These are phyloP conservation scores for Scelioninae gen. 2 DNA, from an alignment of 2,888 invertebrate genomes.

Conservation along the genomic window DNA sequence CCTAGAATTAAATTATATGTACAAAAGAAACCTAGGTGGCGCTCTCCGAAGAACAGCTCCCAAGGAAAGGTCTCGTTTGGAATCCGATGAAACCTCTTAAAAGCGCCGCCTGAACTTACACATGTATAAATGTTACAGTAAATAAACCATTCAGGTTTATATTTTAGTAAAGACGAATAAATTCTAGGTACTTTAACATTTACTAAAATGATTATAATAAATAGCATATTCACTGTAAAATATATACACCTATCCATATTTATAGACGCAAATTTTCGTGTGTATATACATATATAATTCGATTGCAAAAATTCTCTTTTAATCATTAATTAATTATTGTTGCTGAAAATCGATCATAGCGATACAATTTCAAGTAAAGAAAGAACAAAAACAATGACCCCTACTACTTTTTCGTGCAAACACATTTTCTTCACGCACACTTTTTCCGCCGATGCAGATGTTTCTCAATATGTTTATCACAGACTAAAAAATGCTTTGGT, in stretches of 20 bases:
- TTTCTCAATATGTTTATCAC: conserved; percentile 72
- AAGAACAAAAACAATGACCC: conserved; percentile 19
- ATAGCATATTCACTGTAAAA: not conserved
- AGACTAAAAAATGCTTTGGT: conserved; percentile 76
- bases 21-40: no score
- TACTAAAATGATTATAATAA: not conserved
- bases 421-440: conserved; percentile 61
- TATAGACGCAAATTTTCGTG: conserved; percentile 20
- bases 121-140: not conserved
- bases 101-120: conserved; percentile 9
- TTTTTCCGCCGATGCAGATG: conserved; percentile 66
- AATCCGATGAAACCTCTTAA: not conserved
- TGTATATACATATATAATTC: conserved; percentile 42
- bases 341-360: conserved; percentile 22
- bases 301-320: conserved; percentile 18
- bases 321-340: conserved; percentile 9
- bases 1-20: conserved; percentile 33
- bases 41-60: not conserved
- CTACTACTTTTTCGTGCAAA: conserved; percentile 30
- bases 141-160: no score
- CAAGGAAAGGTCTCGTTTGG: no score
- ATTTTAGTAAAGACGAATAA: no score
- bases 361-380: conserved; percentile 9
- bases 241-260: conserved; percentile 1
- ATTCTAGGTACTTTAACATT: no score